A percentile compares a stretch with the other conserved stretches of the same genome.
Evolutionary conservation across 1,140 invertebrate species (phyloP).

Genomic region (Rhagoletis zephyria): DNA sequence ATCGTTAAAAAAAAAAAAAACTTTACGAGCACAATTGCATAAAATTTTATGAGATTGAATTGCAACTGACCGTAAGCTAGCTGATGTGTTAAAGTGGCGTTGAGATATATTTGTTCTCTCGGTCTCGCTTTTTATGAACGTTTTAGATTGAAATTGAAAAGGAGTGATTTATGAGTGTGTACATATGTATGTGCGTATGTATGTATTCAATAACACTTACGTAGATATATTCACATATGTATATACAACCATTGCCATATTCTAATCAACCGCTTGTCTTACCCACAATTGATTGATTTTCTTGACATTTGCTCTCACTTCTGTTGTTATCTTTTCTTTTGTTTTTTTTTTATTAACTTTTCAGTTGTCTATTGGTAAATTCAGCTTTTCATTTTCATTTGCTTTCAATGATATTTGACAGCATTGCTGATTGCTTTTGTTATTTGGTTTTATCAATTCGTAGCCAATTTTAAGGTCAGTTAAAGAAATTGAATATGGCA

Average conservation of each 20-base stretch:
- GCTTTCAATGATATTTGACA: conserved; percentile 35
- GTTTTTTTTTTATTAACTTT: background rate
- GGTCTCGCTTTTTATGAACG: background rate
- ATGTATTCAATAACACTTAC: too few species aligned
- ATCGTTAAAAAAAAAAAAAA: background rate
- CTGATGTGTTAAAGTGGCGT: background rate
- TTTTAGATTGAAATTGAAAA: background rate
- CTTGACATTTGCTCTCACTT: conserved; percentile 25
- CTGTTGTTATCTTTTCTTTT: background rate
- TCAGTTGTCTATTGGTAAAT: background rate
- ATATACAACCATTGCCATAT: background rate
- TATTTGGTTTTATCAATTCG: conserved; percentile 37
- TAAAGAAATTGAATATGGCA: background rate
- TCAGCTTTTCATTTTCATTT: conserved; percentile 36
- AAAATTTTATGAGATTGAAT: conserved; percentile 33
- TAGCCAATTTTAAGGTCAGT: conserved; percentile 15
- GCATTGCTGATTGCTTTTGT: conserved; percentile 21
- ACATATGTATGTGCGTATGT: background rate
- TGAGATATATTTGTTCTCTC: background rate
- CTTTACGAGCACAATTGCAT: conserved; percentile 39
- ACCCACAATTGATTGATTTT: conserved; percentile 40
- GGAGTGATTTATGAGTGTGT: background rate
- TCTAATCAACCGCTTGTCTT: conserved; percentile 3
- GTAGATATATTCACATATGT: background rate
- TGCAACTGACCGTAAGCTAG: conserved; percentile 9